Evolutionary conservation across 1,140 invertebrate genomes (phyloP).

Genomic region (Episyrphus balteatus): DNA sequence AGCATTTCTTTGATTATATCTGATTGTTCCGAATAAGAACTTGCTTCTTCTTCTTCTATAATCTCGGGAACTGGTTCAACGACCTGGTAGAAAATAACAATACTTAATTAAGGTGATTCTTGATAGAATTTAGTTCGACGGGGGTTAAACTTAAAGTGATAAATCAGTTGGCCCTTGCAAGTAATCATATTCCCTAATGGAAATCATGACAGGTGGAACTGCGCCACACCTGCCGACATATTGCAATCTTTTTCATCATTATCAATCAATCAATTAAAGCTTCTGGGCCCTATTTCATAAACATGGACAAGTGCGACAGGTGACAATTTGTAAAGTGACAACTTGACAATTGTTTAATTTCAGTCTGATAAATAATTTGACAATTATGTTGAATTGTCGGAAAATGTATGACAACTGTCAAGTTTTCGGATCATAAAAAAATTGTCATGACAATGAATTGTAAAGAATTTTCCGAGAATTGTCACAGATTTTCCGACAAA

Average conservation of each 20-base stretch:
- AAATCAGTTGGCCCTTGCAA: constrained; percentile 39
- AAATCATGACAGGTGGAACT: constrained; percentile 32
- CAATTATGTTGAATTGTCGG: no score
- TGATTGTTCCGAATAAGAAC: constrained; percentile 3
- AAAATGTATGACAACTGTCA: no score
- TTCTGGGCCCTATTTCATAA: not conserved
- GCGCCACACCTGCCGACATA: constrained; percentile 24
- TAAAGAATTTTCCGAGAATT: no score
- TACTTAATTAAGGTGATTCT: not conserved
- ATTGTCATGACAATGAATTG: no score
- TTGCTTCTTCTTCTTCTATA: constrained; percentile 6
- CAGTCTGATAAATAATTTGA: no score
- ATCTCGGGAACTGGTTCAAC: constrained; percentile 6
- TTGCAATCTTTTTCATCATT: constrained; percentile 26
- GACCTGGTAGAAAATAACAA: constrained; percentile 15
- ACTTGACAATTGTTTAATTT: not conserved
- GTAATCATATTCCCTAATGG: constrained; percentile 17
- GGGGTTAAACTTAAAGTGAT: not conserved
- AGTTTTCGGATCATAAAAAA: no score
- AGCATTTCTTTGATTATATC: constrained; percentile 12
- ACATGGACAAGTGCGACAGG: no score
- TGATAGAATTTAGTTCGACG: not conserved
- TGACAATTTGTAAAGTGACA: no score
- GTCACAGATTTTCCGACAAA: no score
- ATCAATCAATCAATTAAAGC: not conserved